Evolutionary conservation across 2,797 vertebrate genomes (phyloP).

Genomic region (Hylomyscus alleni): DNA sequence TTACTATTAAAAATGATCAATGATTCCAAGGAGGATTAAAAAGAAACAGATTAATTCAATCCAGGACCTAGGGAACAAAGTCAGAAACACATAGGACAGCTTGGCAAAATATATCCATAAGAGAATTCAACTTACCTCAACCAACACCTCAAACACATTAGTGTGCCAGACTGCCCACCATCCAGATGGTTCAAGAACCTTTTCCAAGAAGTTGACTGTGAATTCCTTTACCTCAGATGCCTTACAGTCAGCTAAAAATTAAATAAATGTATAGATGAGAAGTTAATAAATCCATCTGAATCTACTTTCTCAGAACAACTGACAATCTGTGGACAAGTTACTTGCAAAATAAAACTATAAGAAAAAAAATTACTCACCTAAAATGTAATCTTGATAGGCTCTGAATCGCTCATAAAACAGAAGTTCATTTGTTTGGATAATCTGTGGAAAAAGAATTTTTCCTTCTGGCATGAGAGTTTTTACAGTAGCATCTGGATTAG

Average conservation of each 20-base stretch:
- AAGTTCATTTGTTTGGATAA: conserved; percentile 93
- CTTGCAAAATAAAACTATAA: conserved; percentile 24
- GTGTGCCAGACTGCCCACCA: conserved; percentile 97
- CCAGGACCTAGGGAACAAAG: neutral
- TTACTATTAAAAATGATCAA: neutral
- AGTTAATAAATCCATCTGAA: neutral
- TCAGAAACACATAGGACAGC: neutral
- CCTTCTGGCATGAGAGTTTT: conserved; percentile 88
- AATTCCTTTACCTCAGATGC: conserved; percentile 96
- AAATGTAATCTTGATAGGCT: conserved; percentile 96
- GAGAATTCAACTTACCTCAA: conserved; percentile 91
- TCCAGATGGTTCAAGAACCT: conserved; percentile 94
- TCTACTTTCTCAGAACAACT: neutral
- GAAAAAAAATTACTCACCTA: conserved; percentile 90
- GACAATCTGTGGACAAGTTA: neutral
- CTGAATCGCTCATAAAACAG: conserved; percentile 97
- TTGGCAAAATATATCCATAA: conserved; percentile 32
- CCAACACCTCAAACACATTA: conserved; percentile 93
- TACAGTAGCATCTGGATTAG: conserved; percentile 87
- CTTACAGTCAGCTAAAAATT: conserved; percentile 94
- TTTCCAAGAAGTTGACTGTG: conserved; percentile 96
- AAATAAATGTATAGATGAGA: conserved; percentile 34
- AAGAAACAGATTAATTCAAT: neutral
- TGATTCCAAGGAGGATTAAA: neutral
- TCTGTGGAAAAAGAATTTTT: conserved; percentile 90